Conservation (phyloP, 2,888 invertebrate species). For the Drosophila diplacantha region DNA sequence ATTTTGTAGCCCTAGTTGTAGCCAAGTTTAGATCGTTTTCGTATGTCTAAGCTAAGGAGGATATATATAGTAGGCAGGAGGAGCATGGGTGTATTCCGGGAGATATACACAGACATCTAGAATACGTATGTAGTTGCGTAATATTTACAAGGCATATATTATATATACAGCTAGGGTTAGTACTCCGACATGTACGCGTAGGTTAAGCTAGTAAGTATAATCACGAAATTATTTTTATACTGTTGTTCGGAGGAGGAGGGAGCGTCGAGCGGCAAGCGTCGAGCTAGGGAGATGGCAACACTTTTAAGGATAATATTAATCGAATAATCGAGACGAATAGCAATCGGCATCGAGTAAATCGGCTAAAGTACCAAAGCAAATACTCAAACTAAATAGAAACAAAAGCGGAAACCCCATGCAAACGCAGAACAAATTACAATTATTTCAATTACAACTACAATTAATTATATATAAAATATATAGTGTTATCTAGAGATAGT, state of each 20-base stretch:
- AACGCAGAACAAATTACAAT: slow-evolving; percentile 46
- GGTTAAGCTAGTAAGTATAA: slow-evolving; percentile 65
- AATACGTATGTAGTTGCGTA: slow-evolving; percentile 69
- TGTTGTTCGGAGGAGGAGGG: slow-evolving; percentile 48
- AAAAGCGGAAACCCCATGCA: slow-evolving; percentile 20
- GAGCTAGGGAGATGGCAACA: slow-evolving; percentile 38
- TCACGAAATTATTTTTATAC: slow-evolving; percentile 72
- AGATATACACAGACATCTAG: slow-evolving; percentile 55
- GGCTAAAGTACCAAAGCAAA: slow-evolving; percentile 79
- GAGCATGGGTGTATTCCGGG: slow-evolving; percentile 23
- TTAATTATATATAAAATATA: slow-evolving; percentile 44
- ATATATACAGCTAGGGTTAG: slow-evolving; percentile 38
- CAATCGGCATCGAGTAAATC: slow-evolving; percentile 75
- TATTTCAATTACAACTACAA: slow-evolving; percentile 46
- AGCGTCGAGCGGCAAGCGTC: not conserved
- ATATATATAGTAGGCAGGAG: not conserved
- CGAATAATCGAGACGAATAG: slow-evolving; percentile 50
- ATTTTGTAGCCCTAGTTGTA: slow-evolving; percentile 65
- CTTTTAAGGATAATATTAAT: slow-evolving; percentile 45
- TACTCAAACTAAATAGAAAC: slow-evolving; percentile 69
- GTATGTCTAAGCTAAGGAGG: slow-evolving; percentile 47
- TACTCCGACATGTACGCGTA: slow-evolving; percentile 42
- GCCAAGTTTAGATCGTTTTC: slow-evolving; percentile 54
- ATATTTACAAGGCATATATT: slow-evolving; percentile 54
- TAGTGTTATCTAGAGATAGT: slow-evolving; percentile 54